Conservation (phyloP, 2,888 invertebrate genomes). For the Phaonia tiefii region DNA sequence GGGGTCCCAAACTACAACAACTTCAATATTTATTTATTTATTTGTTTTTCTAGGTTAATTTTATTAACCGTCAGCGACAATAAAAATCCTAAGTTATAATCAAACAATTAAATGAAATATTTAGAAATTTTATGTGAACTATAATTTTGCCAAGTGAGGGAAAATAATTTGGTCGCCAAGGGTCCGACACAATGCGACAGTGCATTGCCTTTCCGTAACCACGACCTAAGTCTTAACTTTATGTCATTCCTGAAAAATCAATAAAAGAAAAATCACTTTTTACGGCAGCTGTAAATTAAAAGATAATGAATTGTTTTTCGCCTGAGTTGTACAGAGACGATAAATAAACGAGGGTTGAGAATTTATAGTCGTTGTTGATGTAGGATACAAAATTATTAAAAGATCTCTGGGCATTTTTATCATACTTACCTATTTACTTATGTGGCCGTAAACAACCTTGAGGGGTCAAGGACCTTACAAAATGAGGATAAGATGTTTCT, state of each 20-base stretch:
- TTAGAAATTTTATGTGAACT: not conserved
- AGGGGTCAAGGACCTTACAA: too few species aligned
- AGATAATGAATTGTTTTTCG: not conserved
- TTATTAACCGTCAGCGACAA: slow-evolving; percentile 22
- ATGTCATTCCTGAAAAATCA: too few species aligned
- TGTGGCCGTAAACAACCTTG: too few species aligned
- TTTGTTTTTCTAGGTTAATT: slow-evolving; percentile 26
- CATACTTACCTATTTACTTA: too few species aligned
- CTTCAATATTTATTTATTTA: not conserved
- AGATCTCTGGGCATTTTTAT: too few species aligned
- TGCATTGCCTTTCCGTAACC: too few species aligned
- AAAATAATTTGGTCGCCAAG: too few species aligned
- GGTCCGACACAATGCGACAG: too few species aligned
- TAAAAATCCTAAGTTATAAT: slow-evolving; percentile 9
- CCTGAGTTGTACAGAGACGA: not conserved
- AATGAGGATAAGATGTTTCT: too few species aligned
- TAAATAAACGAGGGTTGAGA: not conserved
- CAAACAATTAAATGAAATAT: slow-evolving; percentile 6
- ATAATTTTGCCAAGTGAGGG: not conserved
- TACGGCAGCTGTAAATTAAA: slow-evolving; percentile 22
- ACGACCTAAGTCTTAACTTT: too few species aligned
- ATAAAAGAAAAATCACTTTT: slow-evolving; percentile 1
- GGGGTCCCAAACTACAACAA: not conserved
- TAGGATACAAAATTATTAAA: too few species aligned
- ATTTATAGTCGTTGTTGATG: too few species aligned